Conservation (phyloP, 2,888 invertebrate species). For the Lithophane leautieri region DNA sequence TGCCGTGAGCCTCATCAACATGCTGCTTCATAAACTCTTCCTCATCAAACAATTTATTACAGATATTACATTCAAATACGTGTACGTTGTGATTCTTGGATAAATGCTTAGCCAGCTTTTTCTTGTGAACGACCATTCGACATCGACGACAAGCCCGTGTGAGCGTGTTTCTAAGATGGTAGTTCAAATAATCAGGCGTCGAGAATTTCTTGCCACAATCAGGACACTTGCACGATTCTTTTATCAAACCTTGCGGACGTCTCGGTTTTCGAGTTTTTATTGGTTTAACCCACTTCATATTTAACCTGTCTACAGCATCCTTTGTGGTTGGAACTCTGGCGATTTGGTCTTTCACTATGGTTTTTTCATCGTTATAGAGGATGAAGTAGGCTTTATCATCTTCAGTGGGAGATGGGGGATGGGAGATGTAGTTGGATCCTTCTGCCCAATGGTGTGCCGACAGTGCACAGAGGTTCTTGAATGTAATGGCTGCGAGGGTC, state of each 20-base stretch:
- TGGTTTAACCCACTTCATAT: constrained; percentile 53
- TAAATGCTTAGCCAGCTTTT: constrained; percentile 76
- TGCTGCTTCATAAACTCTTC: constrained; percentile 66
- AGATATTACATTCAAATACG: constrained; percentile 71
- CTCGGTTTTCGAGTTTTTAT: constrained; percentile 33
- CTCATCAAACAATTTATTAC: constrained; percentile 74
- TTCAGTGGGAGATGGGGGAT: constrained; percentile 62
- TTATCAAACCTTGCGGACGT: constrained; percentile 20
- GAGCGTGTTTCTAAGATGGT: constrained; percentile 76
- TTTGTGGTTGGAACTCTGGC: constrained; percentile 52
- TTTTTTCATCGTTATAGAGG: constrained; percentile 69
- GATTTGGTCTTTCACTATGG: constrained; percentile 69
- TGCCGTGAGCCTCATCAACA: constrained; percentile 65
- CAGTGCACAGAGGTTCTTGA: constrained; percentile 75
- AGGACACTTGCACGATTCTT: constrained; percentile 68
- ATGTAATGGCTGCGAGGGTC: constrained; percentile 73
- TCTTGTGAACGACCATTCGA: constrained; percentile 70
- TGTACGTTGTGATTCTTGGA: constrained; percentile 65
- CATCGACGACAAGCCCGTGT: constrained; percentile 77
- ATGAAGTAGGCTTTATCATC: constrained; percentile 76
- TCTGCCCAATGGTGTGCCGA: constrained; percentile 77
- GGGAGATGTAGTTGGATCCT: constrained; percentile 67
- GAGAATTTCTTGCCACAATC: constrained; percentile 77
- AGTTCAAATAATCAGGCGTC: constrained; percentile 71
- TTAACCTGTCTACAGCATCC: constrained; percentile 70